phyloP scores from a whole-genome alignment of 2,113 vertebrate species.

The Malurus melanocephalus region DNA sequence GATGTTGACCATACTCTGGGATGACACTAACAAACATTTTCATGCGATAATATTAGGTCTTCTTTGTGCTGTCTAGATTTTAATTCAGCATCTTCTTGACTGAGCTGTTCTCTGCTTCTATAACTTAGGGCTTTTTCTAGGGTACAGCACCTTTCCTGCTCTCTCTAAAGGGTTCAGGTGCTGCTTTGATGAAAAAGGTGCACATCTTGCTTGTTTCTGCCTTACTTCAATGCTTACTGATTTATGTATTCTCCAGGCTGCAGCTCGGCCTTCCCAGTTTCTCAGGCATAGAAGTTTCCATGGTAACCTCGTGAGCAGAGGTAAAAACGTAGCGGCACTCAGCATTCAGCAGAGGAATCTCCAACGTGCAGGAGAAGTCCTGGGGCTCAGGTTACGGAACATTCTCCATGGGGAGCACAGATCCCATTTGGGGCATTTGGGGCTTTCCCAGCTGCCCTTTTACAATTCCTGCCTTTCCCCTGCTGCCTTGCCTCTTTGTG shows the following conservation, averaged over 20 bases:
- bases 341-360: background rate
- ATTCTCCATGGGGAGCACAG: background rate
- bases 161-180: rapidly evolving
- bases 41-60: background rate
- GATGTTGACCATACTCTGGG: background rate
- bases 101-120: background rate
- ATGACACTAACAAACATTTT: background rate
- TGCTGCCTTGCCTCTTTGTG: background rate
- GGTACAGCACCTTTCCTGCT: background rate
- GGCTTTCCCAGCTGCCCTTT: background rate
- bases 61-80: background rate
- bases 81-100: background rate
- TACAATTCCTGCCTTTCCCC: background rate
- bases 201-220: background rate
- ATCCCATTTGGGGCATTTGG: rapidly evolving
- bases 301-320: slow-evolving; percentile 5
- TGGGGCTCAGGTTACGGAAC: background rate
- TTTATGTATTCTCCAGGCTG: slow-evolving; percentile 7
- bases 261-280: slow-evolving; percentile 7
- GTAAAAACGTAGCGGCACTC: background rate
- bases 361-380: background rate
- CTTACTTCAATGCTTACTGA: slow-evolving; percentile 1
- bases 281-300: slow-evolving; percentile 48
- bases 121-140: background rate
- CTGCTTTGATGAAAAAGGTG: background rate